A percentile compares a stretch with the other conserved stretches of the same genome.
Evolutionary conservation across 2,888 invertebrate genomes (phyloP).

Genomic region (Parnassius smintheus): DNA sequence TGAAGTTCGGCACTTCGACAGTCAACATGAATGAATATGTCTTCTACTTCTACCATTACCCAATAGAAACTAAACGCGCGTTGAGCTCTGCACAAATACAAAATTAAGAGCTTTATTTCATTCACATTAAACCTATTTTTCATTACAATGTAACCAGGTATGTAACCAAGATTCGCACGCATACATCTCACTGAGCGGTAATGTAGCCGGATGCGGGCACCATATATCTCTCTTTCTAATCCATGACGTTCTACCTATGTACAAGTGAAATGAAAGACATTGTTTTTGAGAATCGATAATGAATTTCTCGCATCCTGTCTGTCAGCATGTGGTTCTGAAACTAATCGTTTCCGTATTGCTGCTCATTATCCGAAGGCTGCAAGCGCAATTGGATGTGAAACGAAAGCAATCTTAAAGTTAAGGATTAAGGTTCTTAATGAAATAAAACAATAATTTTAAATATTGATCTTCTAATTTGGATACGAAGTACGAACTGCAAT

Average conservation of each 20-base stretch:
- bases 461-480: conserved; percentile 27
- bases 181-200: conserved; percentile 40
- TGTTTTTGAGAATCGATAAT: conserved; percentile 72
- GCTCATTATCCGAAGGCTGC: conserved; percentile 33
- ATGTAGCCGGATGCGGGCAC: conserved; percentile 51
- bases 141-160: conserved; percentile 15
- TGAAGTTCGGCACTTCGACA: conserved; percentile 24
- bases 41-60: too few relatives aligned
- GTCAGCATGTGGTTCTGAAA: conserved; percentile 74
- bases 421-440: conserved; percentile 23
- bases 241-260: conserved; percentile 31
- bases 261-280: conserved; percentile 39
- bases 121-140: rapidly evolving
- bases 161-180: conserved; percentile 48
- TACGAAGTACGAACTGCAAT: conserved; percentile 39
- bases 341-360: conserved; percentile 71
- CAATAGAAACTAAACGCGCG: conserved; percentile 20
- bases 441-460: conserved; percentile 24
- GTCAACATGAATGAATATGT: conserved; percentile 40
- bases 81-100: conserved; percentile 21
- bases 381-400: conserved; percentile 31
- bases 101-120: conserved; percentile 14
- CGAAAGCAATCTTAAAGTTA: conserved; percentile 9
- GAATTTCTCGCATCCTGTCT: conserved; percentile 71
- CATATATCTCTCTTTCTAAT: conserved; percentile 38